Base-by-base conservation (phyloP, 2,797 vertebrate genomes). In the Staurois parvus region DNA sequence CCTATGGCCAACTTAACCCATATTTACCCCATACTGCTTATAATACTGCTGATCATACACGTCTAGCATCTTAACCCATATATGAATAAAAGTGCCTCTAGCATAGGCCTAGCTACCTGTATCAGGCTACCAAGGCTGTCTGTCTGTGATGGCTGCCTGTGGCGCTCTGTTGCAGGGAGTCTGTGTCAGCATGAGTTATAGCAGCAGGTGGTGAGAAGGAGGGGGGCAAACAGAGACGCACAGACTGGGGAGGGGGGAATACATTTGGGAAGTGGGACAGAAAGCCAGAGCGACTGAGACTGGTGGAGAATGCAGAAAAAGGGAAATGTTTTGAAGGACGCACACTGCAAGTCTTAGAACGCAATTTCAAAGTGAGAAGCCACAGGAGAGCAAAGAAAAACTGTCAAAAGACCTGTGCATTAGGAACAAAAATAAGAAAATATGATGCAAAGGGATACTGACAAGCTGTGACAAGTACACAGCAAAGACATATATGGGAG, bases 251-350 rank as follows among this genome's bases (percentile, higher is more conserved):
- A 81, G 84, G 79, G 68, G 84, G 85, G 74, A 86, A 73, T 70
- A 73, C 80, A 86, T 78, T 82, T 83, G 80, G 79, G 85, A 78
- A 86, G 79, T 73, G 69, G 75, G 79, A 86, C 67, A 83, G 52
- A 37, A 34, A 77, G 85, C 66, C 66, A 21, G 15, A 78, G 56
- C 29, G 17, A 64, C 48, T 42, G n/a, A n/a, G 24, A 66, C 29
- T 13, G 66, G n/a, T 19, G 28, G 29, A 29, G 72, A 81, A 28
- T n/a, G 56, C 64, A 64, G 52, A 69, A 37, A 56, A 19, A 37
- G 37, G 21, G 59, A 85, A 5, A 59, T 72, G 30, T 72, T 56
- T 80, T 24, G 78, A 72, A 29, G 48, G 72, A 45, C 32, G 6
- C 21, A 72, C 15, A 42, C 10, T n/a, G 26, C 24, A 9, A 24